Evolutionary conservation across 2,797 vertebrate genomes (phyloP), one percentile per base, ranked within the genome.

Genomic region (Taenioides sp.): DNA sequence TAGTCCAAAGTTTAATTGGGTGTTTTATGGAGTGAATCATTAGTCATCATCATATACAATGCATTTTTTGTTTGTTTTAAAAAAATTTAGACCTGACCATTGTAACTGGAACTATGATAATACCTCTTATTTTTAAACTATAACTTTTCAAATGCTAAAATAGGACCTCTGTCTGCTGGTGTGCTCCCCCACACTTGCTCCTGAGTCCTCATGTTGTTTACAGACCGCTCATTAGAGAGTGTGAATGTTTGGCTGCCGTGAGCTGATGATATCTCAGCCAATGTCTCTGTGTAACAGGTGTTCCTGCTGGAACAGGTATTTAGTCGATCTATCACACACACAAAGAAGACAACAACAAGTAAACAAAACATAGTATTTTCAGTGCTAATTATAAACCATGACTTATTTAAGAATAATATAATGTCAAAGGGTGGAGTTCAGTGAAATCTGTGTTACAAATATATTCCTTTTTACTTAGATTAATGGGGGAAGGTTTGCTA

Each of bases 191-290:
- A 43, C 40, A 34, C 27, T 61, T 34, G 7, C 31, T 11, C 7
- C 9, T 37, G 34, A 37, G 34, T 37, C 34, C 60, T 34, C 31
- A 22, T 31, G 11, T 62, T 37, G 28, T 62, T 34, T 37, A 34
- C 28, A 34, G 31, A 62, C 9, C 11, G 60, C 60, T 62, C 60
- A 62, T 34, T 37, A 62, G 60, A 20, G 28, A 62, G 18, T 62
- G 60, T 62, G 60, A 62, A 37, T 37, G 27, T 7, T 34, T 61
- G 60, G 17, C 60, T n/a, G 31, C 28, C 7, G 31, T n/a, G 28
- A 37, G 20, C 7, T 62, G 60, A 20, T 31, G 18, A n/a, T n/a
- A 28, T 61, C 59, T 61, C 59, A 7, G 59, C 59, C 59, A 61
- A 62, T 18, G 31, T 37, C 31, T 62, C 4, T 9, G 6, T 62